A percentile compares a stretch with the other conserved stretches of the same genome.
These are phyloP conservation scores for Microcebus tavaratra DNA, from an alignment of 2,113 vertebrate species.

Conservation along the genomic window DNA sequence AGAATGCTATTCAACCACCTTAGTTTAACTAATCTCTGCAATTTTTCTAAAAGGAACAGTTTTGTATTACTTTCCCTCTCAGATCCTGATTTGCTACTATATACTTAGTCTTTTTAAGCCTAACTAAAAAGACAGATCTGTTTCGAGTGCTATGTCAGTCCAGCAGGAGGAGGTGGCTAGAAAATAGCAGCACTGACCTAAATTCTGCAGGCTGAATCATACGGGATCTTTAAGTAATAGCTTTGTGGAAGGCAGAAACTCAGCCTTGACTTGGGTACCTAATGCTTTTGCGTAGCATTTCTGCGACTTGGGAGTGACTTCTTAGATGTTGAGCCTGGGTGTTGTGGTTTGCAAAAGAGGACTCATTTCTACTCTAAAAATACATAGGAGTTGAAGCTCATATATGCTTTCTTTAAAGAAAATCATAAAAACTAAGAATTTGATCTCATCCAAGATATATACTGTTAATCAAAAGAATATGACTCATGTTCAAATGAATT, in stretches of 20 bases:
- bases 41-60: slow-evolving; percentile 5
- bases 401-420: not conserved
- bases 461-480: not conserved
- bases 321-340: not conserved
- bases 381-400: not conserved
- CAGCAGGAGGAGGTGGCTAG: not conserved
- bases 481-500: not conserved
- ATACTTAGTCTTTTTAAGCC: not conserved
- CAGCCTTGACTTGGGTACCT: not conserved
- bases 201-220: not conserved
- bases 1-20: not conserved
- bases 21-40: not conserved
- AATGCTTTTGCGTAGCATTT: not conserved
- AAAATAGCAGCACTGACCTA: not conserved
- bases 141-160: not conserved
- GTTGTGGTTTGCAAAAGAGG: not conserved
- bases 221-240: not conserved
- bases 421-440: not conserved
- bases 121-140: not conserved
- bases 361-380: not conserved
- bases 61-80: not conserved
- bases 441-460: not conserved
- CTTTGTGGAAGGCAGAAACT: not conserved
- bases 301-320: not conserved
- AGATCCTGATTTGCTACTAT: not conserved